Base-by-base conservation (phyloP, 2,888 invertebrate species). In the Creontiades dilutus region DNA sequence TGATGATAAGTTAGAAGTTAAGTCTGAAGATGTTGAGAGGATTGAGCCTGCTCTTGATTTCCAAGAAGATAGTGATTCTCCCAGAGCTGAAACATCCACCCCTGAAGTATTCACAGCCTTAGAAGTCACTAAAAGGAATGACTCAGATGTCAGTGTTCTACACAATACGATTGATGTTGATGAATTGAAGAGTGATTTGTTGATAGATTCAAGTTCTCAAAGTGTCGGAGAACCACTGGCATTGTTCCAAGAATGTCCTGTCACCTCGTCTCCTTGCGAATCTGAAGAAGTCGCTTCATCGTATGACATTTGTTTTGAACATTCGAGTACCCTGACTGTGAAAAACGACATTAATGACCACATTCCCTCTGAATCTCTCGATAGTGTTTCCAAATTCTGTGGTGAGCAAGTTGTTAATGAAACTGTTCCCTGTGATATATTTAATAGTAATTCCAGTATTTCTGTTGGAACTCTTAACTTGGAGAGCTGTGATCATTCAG, bases 311-410 rank as follows among this genome's bases (percentile, higher is more conserved):
- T 19, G 13, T 68, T 68, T 23, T 68, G 68, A 68, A 19, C 14
- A 61, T 68, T 23, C 68, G 12, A 13, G 12, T 68, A 23, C 19
- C 23, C 12, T 19, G 23, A 1, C 27, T 68, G 68, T 19, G 23
- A 12, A 19, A 23, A 68, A 68, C 0, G 68, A 68, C 27, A 27
- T 9, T 68, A n/a, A 1, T 57, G 68, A 11, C 27, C 27, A 19
- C 14, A 80, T 16, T 80, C 11, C 46, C 5, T 48, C 2, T 46
- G 80, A 80, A 80, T 37, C 80, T 80, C n/a, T 11, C 46, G 19
- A 80, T 48, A 47, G 80, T 80, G 80, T 48, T 46, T n/a, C 80
- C 0, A 80, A 46, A 80, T 68, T 23, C 23, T 23, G 68, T 68
- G 68, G 68, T 68, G 68, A 68, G 11, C 23, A 23, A 23, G 23